phyloP scores from a whole-genome alignment of 2,113 vertebrate genomes.

The Lampris incognitus region DNA sequence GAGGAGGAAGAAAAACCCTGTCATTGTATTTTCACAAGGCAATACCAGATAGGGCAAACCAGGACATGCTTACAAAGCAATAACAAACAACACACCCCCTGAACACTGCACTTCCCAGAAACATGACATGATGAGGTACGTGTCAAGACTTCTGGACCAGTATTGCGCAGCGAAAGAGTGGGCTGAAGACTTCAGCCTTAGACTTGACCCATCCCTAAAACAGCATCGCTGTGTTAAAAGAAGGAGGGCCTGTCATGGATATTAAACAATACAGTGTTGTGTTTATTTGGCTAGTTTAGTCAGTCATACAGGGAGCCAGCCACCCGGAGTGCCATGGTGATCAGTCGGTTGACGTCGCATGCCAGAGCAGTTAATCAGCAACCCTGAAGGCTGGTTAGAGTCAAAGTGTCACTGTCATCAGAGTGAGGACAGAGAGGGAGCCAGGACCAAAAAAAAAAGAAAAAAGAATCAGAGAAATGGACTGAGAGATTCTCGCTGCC shows the following conservation, averaged over 20 bases:
- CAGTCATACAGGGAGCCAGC: constrained; percentile 33
- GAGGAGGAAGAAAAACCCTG: not conserved
- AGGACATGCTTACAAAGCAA: not conserved
- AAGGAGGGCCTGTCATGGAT: constrained; percentile 1
- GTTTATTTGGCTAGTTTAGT: constrained; percentile 14
- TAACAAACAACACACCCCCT: not conserved
- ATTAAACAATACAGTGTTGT: constrained; percentile 42
- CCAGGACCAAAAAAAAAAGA: not conserved
- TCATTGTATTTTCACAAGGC: constrained; percentile 1
- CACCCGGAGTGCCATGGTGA: not conserved
- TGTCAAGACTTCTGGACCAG: not conserved
- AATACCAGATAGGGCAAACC: constrained; percentile 16
- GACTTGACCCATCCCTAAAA: constrained; percentile 13
- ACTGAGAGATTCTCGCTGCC: constrained; percentile 41
- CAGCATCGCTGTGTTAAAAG: constrained; percentile 44
- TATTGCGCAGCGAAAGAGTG: constrained; percentile 9
- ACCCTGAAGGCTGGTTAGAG: constrained; percentile 45
- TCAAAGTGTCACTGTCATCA: constrained; percentile 22
- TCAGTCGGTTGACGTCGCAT: constrained; percentile 25
- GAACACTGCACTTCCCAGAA: constrained; percentile 9
- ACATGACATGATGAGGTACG: constrained; percentile 8
- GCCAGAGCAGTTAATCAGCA: constrained; percentile 44
- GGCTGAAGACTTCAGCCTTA: constrained; percentile 26
- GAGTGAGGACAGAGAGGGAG: constrained; percentile 58
- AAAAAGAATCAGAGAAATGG: not conserved